These are phyloP conservation scores for Argya squamiceps DNA, from an alignment of 2,797 vertebrate genomes.

Conservation along the genomic window DNA sequence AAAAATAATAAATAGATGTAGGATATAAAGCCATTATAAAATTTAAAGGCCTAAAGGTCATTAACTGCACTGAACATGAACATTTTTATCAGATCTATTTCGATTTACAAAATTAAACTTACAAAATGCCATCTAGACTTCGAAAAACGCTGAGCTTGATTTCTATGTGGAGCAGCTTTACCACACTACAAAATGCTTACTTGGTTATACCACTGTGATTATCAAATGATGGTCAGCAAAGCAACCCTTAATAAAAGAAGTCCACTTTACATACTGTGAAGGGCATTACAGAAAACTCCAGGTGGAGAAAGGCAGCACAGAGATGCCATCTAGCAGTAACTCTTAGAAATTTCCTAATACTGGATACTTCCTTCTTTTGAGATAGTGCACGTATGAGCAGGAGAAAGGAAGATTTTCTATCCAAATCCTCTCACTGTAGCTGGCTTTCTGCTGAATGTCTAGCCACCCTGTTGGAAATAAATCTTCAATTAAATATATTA, in stretches of 20 bases:
- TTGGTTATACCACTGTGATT: background rate
- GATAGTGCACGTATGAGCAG: background rate
- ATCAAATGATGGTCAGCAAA: slow-evolving; percentile 1
- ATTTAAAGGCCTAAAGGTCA: background rate
- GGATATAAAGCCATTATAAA: background rate
- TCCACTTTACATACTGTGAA: slow-evolving; percentile 25
- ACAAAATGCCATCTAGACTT: background rate
- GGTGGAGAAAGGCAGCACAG: slow-evolving; percentile 63
- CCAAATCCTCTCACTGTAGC: background rate
- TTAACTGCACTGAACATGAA: background rate
- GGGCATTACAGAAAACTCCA: slow-evolving; percentile 52
- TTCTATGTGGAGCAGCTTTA: background rate
- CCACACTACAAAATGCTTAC: background rate
- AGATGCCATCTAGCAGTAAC: slow-evolving; percentile 79
- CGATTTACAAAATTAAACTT: background rate
- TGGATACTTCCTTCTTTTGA: background rate
- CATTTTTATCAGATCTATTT: background rate
- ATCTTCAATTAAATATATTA: slow-evolving; percentile 10
- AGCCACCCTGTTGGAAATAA: background rate
- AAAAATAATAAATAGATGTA: background rate
- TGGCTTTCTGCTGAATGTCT: background rate
- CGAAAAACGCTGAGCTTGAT: background rate
- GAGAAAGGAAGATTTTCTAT: background rate
- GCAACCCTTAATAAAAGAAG: background rate
- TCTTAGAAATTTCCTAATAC: slow-evolving; percentile 54